Evolutionary conservation across 2,113 vertebrate genomes (phyloP).

Genomic region (Pygoscelis antarcticus): DNA sequence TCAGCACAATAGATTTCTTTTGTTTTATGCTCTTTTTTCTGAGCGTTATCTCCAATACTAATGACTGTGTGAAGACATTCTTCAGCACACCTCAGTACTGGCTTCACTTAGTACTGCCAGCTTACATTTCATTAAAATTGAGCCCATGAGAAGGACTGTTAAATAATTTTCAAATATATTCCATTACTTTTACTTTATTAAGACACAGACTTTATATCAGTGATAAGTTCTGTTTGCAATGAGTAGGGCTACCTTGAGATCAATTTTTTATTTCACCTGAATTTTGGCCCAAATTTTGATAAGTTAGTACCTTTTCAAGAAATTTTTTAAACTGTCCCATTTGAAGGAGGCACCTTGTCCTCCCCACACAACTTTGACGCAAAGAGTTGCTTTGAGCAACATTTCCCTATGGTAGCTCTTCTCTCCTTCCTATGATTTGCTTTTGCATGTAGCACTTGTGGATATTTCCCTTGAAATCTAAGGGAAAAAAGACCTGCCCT

Average conservation of each 20-base stretch:
- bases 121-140: background rate
- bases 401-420: background rate
- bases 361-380: background rate
- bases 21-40: background rate
- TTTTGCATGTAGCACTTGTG: background rate
- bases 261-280: background rate
- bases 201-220: background rate
- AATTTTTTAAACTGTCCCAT: background rate
- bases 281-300: background rate
- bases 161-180: background rate
- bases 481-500: background rate
- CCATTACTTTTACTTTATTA: background rate
- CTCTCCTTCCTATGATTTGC: background rate
- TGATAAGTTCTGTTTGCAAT: background rate
- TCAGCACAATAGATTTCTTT: background rate
- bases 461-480: background rate
- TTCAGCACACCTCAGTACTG: background rate
- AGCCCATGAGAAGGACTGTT: background rate
- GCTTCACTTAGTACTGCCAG: background rate
- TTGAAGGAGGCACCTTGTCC: background rate
- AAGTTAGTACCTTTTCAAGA: background rate
- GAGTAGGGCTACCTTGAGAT: background rate
- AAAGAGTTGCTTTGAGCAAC: background rate
- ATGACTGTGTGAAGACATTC: background rate
- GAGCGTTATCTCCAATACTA: background rate